phyloP scores from a whole-genome alignment of 92 coral and sea anemone genomes.

The Meandrina meandrites region DNA sequence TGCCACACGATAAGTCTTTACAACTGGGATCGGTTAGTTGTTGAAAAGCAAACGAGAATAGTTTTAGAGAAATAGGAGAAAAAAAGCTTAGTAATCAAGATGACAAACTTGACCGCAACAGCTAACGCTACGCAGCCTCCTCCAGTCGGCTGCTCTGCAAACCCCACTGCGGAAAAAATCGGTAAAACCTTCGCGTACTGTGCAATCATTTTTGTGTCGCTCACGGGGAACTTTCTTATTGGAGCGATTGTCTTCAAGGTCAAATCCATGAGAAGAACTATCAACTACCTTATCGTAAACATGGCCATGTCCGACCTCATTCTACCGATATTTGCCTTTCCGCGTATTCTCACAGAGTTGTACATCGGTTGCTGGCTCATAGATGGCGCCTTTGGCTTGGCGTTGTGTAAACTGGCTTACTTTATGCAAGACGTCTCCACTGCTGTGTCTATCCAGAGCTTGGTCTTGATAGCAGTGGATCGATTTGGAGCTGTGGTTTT shows the following conservation, averaged over 20 bases:
- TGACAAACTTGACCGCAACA: conserved; percentile 7
- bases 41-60: neutral
- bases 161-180: neutral
- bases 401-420: conserved; percentile 36
- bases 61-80: neutral
- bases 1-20: conserved; percentile 11
- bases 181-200: conserved; percentile 16
- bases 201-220: conserved; percentile 6
- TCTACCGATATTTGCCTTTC: conserved; percentile 24
- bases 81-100: neutral
- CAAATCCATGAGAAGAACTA: conserved; percentile 33
- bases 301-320: conserved; percentile 50
- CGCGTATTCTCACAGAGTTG: conserved; percentile 22
- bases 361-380: conserved; percentile 39
- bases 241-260: conserved; percentile 28
- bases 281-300: conserved; percentile 49
- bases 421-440: conserved; percentile 45
- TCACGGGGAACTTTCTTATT: conserved; percentile 32
- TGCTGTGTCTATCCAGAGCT: conserved; percentile 43
- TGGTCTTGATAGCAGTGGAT: conserved; percentile 46
- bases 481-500: conserved; percentile 53
- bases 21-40: neutral
- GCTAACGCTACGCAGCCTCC: neutral
- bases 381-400: conserved; percentile 28
- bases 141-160: neutral